Evolutionary conservation across 2,888 invertebrate species (phyloP).

Genomic region (Drosophila nr. perissopoda): DNA sequence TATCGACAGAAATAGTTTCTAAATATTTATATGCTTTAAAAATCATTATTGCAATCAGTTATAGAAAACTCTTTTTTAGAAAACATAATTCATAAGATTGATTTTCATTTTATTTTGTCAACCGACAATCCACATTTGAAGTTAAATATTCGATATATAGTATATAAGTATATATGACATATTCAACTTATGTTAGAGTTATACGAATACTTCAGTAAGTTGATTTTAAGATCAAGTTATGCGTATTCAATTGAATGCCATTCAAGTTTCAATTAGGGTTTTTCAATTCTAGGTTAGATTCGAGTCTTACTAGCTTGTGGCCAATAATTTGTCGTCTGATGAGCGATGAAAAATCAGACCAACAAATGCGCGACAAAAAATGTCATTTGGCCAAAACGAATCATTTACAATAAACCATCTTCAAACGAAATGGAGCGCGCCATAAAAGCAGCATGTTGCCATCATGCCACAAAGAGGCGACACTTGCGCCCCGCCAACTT

Average conservation of each 20-base stretch:
- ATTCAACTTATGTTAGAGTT: not conserved
- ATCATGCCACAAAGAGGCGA: slow-evolving; percentile 47
- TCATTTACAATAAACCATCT: slow-evolving; percentile 83
- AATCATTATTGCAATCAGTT: not conserved
- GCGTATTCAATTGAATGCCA: not conserved
- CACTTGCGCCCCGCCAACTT: slow-evolving; percentile 33
- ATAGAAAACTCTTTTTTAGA: not conserved
- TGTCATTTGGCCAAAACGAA: slow-evolving; percentile 82
- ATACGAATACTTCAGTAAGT: not conserved
- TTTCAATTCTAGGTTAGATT: not conserved
- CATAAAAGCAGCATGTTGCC: slow-evolving; percentile 46
- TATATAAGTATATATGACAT: not conserved
- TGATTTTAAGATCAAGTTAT: not conserved
- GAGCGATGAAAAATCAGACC: slow-evolving; percentile 79
- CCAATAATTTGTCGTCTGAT: slow-evolving; percentile 22
- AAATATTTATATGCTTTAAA: not conserved
- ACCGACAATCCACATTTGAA: not conserved
- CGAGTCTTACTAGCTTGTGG: not conserved
- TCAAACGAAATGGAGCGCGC: slow-evolving; percentile 80
- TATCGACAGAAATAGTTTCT: not conserved
- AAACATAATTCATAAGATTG: not conserved
- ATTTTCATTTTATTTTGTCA: not conserved
- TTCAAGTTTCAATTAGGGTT: not conserved
- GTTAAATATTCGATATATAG: not conserved
- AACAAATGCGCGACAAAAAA: slow-evolving; percentile 77